Evolutionary conservation across 2,888 invertebrate species (phyloP).

Genomic region (Zaprionus obscuricornis): DNA sequence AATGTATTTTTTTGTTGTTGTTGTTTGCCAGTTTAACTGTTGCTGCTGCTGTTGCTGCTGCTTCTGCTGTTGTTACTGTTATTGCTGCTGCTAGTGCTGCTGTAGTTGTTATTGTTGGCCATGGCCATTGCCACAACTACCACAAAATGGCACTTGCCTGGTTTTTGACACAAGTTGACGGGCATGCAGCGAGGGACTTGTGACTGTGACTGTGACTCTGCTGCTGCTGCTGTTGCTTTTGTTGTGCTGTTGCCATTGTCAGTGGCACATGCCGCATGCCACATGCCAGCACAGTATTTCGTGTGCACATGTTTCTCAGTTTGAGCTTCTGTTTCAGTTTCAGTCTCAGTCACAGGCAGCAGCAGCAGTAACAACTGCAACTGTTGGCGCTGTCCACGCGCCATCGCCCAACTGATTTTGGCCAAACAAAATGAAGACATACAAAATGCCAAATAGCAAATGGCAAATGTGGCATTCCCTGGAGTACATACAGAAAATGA

Average conservation of each 20-base stretch:
- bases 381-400: conserved; percentile 41
- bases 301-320: conserved; percentile 46
- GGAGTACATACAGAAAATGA: too few relatives aligned
- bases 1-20: conserved; percentile 10
- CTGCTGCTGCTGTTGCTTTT: not conserved
- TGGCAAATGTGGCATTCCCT: conserved; percentile 35
- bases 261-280: conserved; percentile 50
- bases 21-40: conserved; percentile 43
- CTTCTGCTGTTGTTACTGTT: conserved; percentile 6
- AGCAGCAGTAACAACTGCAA: too few relatives aligned
- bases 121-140: conserved; percentile 60
- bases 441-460: conserved; percentile 32
- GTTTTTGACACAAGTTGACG: conserved; percentile 68
- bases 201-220: conserved; percentile 4
- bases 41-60: conserved; percentile 29
- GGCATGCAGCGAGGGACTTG: conserved; percentile 33
- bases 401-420: conserved; percentile 64
- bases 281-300: conserved; percentile 38
- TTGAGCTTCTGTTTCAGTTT: conserved; percentile 19
- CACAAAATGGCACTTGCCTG: conserved; percentile 72
- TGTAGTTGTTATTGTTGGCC: conserved; percentile 38
- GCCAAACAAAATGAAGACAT: conserved; percentile 63
- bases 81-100: conserved; percentile 13
- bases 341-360: too few relatives aligned
- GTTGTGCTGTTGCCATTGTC: conserved; percentile 34